Base-by-base conservation (phyloP, 2,797 vertebrate species). In the Semotilus atromaculatus region DNA sequence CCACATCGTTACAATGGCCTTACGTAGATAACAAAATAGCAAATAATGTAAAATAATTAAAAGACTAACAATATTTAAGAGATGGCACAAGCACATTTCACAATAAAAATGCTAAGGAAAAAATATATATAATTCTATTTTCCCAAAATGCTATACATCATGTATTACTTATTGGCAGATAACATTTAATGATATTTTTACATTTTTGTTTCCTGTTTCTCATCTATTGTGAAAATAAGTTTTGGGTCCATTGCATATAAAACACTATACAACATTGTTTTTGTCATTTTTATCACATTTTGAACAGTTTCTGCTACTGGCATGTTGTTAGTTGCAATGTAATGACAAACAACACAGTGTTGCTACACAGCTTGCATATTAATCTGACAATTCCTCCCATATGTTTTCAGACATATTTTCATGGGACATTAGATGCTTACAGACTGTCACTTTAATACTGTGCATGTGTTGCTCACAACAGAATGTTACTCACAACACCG, bases 341-440 rank as follows among this genome's bases (percentile, higher is more conserved):
- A 34, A 73, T 2, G 40, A 73, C 31, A 45, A 82, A 73, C 23
- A 29, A 43, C 7, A 66, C 3, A 64, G 38, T 67, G 66, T 64
- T 81, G 80, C 66, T 82, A 51, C 51, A 78, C 58, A 45, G 36
- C 82, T 71, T 11, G 66, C 64, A 34, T 45, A 70, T 70, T 70
- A 68, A 70, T 70, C 82, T 78, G n/a, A 60, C 53, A 43, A 13
- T 60, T 78, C 40, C 48, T 45, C 19, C 48, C 66, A 84, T 78
- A 84, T 78, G 82, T 71, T 78, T 70, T 64, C 16, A 76, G 48
- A 34, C 73, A 83, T 76, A 67, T 68, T 83, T 84, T 78, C 66
- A 78, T 45, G 82, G 74, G 38, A 62, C 74, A 78, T 84, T 78
- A 71, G 51, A 70, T 60, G 26, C 80, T 71, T 6, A 29, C 60